These are phyloP conservation scores for Drepanosiphum platanoidis DNA, from an alignment of 2,888 invertebrate genomes.

Conservation along the genomic window DNA sequence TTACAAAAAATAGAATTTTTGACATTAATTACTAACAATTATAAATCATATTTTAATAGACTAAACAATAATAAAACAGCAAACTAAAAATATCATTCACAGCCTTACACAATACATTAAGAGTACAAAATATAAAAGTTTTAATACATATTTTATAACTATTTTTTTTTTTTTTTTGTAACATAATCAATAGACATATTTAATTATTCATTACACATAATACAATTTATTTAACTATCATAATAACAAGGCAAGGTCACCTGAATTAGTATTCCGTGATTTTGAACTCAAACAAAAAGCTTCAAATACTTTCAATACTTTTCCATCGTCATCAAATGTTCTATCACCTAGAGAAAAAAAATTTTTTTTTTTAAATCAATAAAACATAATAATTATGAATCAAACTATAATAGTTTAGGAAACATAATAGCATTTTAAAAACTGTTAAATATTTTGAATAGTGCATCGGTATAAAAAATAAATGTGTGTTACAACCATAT, in stretches of 20 bases:
- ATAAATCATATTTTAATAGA: background rate
- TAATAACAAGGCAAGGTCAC: constrained; percentile 2
- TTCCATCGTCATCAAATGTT: constrained; percentile 57
- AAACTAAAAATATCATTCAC: background rate
- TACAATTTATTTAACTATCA: background rate
- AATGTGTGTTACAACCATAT: too few relatives aligned
- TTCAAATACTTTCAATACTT: constrained; percentile 49
- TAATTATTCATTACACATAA: background rate
- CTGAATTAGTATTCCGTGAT: constrained; percentile 40
- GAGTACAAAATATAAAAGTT: background rate
- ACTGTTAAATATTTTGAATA: too few relatives aligned
- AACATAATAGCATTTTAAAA: too few relatives aligned
- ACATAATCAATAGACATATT: background rate
- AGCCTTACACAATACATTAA: background rate
- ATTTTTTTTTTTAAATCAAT: background rate
- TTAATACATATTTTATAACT: constrained; percentile 1
- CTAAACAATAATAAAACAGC: background rate
- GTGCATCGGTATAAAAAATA: too few relatives aligned
- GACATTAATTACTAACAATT: background rate
- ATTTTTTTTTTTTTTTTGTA: background rate
- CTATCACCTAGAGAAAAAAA: constrained; percentile 35
- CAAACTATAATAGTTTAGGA: too few relatives aligned
- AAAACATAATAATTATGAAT: background rate
- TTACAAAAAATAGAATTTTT: background rate
- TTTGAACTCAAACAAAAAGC: constrained; percentile 54